Conservation (phyloP, 92 coral and sea anemone species). For the Epizoanthus fatuus region DNA sequence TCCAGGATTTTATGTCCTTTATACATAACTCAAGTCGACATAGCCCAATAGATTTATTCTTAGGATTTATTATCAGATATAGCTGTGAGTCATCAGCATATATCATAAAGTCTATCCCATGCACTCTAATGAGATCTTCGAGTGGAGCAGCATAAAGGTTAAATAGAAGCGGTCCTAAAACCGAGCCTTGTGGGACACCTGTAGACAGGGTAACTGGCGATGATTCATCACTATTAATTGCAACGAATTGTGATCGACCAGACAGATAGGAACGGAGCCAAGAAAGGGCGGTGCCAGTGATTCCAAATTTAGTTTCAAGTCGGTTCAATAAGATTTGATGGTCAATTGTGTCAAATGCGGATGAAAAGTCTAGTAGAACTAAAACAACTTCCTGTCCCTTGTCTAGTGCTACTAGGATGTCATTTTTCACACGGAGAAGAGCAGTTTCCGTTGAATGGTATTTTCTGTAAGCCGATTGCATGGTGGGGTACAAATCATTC, state of each 20-base stretch:
- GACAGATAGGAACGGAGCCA: constrained; percentile 31
- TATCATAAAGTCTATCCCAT: constrained; percentile 37
- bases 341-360: constrained; percentile 43
- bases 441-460: constrained; percentile 45
- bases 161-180: constrained; percentile 51
- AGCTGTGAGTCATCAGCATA: constrained; percentile 48
- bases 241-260: constrained; percentile 29
- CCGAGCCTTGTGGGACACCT: constrained; percentile 61
- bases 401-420: constrained; percentile 41
- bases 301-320: constrained; percentile 34
- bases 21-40: constrained; percentile 22
- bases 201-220: constrained; percentile 16
- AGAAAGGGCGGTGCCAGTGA: constrained; percentile 36
- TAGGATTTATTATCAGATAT: constrained; percentile 17
- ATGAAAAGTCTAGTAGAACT: constrained; percentile 39
- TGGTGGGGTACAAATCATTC: constrained; percentile 26
- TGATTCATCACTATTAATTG: constrained; percentile 20
- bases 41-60: constrained; percentile 8
- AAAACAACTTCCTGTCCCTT: constrained; percentile 32
- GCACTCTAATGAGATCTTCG: constrained; percentile 46
- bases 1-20: constrained; percentile 15
- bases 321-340: constrained; percentile 34
- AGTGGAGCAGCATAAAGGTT: constrained; percentile 34
- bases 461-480: constrained; percentile 40
- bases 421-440: constrained; percentile 48